Percentiles rank a stretch among this genome's conserved stretches.
Evolutionary conservation across 2,113 vertebrate genomes (phyloP).

Genomic region (Bufo bufo): DNA sequence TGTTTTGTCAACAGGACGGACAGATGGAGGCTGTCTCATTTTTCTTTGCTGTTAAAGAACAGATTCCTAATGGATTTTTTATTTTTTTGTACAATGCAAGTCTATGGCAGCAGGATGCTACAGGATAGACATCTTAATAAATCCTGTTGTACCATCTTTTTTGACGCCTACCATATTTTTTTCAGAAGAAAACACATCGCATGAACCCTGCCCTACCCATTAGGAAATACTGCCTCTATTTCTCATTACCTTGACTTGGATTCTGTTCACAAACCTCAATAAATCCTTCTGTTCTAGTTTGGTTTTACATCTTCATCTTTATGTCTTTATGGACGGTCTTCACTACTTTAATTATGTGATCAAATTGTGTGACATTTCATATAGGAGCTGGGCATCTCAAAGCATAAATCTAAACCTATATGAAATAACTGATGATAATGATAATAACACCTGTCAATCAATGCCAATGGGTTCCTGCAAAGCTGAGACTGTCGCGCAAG

Average conservation of each 20-base stretch:
- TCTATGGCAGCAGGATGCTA: too few relatives aligned
- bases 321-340: neutral
- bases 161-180: too few relatives aligned
- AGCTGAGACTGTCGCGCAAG: neutral
- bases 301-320: neutral
- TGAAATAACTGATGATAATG: neutral
- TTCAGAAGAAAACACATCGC: too few relatives aligned
- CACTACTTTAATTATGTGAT: neutral
- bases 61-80: too few relatives aligned
- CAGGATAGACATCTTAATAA: too few relatives aligned
- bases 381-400: neutral
- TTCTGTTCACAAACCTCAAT: neutral
- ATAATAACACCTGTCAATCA: neutral
- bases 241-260: neutral
- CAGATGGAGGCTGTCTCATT: too few relatives aligned
- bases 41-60: too few relatives aligned
- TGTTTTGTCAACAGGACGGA: too few relatives aligned
- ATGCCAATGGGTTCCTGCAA: neutral
- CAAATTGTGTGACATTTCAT: neutral
- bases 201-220: too few relatives aligned
- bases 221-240: neutral
- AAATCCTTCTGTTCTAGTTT: neutral
- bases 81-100: too few relatives aligned
- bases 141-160: too few relatives aligned
- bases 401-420: neutral